Conservation (phyloP, 2,888 invertebrate species). For the Pseudococcus jackbeardsleyi region DNA sequence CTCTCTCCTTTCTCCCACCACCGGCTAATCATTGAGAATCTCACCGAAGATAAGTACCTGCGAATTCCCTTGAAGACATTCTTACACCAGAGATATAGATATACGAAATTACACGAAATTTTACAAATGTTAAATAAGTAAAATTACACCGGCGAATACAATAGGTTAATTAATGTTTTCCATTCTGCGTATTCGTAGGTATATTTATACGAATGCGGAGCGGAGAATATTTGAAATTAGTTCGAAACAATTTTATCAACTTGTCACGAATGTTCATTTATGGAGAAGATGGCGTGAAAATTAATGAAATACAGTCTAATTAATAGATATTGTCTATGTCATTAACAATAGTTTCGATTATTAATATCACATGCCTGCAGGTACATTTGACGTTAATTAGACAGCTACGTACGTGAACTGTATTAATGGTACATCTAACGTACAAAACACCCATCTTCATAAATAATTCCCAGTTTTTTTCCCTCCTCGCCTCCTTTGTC, state of each 20-base stretch:
- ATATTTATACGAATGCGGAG: background rate
- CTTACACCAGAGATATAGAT: background rate
- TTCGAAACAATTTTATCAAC: slow-evolving; percentile 41
- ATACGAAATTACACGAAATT: background rate
- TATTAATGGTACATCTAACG: slow-evolving; percentile 17
- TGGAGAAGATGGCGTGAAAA: slow-evolving; percentile 31
- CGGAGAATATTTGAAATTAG: slow-evolving; percentile 37
- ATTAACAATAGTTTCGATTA: slow-evolving; percentile 52
- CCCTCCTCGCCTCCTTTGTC: background rate
- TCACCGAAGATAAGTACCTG: background rate
- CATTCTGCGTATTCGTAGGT: background rate
- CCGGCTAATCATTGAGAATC: too few species aligned
- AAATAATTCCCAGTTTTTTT: background rate
- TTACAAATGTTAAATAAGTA: slow-evolving; percentile 14
- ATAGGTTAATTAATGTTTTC: slow-evolving; percentile 43
- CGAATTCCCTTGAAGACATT: background rate
- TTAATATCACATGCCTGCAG: slow-evolving; percentile 42
- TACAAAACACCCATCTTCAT: background rate
- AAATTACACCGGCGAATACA: slow-evolving; percentile 16
- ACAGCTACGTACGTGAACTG: slow-evolving; percentile 21
- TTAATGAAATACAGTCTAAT: slow-evolving; percentile 53
- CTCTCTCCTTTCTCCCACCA: too few species aligned
- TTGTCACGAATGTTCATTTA: slow-evolving; percentile 56
- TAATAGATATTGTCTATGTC: slow-evolving; percentile 51
- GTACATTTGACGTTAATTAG: slow-evolving; percentile 48